Evolutionary conservation across 2,797 vertebrate species (phyloP), one percentile per base, ranked within the genome.

Genomic region (Clarias platycephalus): DNA sequence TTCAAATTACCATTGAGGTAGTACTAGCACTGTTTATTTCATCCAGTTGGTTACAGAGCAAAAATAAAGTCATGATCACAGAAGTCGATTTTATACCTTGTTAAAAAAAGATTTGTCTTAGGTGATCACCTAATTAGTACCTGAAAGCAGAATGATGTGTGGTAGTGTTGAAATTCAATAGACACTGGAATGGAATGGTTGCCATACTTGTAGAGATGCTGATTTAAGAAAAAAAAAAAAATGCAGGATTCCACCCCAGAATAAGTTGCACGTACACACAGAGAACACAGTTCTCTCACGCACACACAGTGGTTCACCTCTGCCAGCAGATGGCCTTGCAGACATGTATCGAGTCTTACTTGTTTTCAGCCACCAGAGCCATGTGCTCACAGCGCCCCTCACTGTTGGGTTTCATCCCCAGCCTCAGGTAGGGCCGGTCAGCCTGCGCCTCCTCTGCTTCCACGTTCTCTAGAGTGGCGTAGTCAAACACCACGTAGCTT

Each of bases 401-500:
- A 0, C 96, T 97, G 95, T 97, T 97, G 86, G 49, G 95, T 84
- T 91, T 95, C 96, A 99, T 95, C 64, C 89, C 88, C 89, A 99
- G 94, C 12, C 90, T 93, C 57, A 99, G 95, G 84, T 93, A 91
- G 82, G 95, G 88, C 86, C 91, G 95, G 86, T 90, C 88, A 0
- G 31, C 88, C 67, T 96, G 95, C 0, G 90, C 82, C 53, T 95
- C 91, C 84, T 95, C 93, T 88, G 97, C 96, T 0, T 91, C 93
- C 74, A 98, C 81, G 5, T 97, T 95, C 85, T 97, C 94, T 90
- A 95, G 88, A 57, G 92, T 97, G 87, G 96, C 97, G 0, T 99
- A 98, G 92, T 98, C 97, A 90, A 96, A 94, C 85, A 99, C 98
- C 0, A 92, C 71, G 77, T 97, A 99, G 92, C 95, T 97, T 88